phyloP scores from a whole-genome alignment of 2,797 vertebrate species.

The Fratercula arctica region DNA sequence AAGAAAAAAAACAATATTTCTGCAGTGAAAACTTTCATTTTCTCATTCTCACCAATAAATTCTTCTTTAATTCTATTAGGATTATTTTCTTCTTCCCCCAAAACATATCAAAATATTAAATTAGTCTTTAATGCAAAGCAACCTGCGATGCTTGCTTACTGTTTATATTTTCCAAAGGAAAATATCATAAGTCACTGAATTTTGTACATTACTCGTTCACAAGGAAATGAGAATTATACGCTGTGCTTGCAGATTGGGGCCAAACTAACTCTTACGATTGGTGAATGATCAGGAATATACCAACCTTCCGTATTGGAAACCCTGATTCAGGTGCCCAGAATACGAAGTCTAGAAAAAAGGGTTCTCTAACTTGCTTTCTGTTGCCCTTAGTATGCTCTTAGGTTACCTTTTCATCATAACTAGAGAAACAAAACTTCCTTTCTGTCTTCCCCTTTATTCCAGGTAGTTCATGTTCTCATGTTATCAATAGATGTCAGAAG shows the following conservation, averaged over 20 bases:
- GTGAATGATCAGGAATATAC: not conserved
- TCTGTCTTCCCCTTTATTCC: not conserved
- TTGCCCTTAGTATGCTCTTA: not conserved
- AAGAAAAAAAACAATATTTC: not conserved
- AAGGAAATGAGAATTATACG: not conserved
- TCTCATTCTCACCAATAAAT: not conserved
- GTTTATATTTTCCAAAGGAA: not conserved
- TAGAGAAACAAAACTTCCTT: not conserved
- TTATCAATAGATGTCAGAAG: not conserved
- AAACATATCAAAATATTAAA: not conserved
- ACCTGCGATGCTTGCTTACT: not conserved
- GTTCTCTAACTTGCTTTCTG: rapidly evolving
- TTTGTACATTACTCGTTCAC: not conserved
- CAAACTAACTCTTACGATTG: not conserved
- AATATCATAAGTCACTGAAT: not conserved
- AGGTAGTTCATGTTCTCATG: not conserved
- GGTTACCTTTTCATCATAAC: not conserved
- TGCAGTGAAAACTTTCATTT: not conserved
- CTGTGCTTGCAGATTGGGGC: not conserved
- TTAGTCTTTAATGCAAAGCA: not conserved
- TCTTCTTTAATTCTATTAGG: not conserved
- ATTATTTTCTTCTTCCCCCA: not conserved
- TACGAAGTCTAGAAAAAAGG: not conserved
- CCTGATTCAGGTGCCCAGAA: not conserved
- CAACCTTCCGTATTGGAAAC: not conserved